Base-by-base conservation (phyloP, 2,888 invertebrate species). In the Phortica magna region DNA sequence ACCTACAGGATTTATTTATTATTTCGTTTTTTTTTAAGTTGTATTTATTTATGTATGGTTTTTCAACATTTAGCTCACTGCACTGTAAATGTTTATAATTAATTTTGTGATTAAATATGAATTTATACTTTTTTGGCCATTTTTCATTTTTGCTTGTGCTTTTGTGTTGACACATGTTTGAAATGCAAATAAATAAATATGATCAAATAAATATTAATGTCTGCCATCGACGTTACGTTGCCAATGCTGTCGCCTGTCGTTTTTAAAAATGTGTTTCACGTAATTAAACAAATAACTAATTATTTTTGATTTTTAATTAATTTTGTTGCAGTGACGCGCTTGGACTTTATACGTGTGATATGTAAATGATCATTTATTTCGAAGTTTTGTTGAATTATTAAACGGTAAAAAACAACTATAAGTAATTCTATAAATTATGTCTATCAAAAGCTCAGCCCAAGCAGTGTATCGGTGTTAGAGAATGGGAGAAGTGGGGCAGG, bases 271-370 rank as follows among this genome's bases (percentile, higher is more conserved):
- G 83, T 85, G 83, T 87, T 83, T 85, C 87, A 85, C 84, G 87
- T 85, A 85, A 85, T 85, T 85, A 87, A 83, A 84, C 85, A 87
- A 87, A 85, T 87, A 87, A 87, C 85, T 87, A 87, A 85, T 85
- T 85, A 85, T 85, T 85, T 85, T 85, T 87, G 85, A 85, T 85
- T 85, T 85, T 85, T 87, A 87, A 85, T 85, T 85, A 87, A 85
- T 85, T 84, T 87, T 78, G 17, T 55, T 80, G 41, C 39, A 68
- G 19, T 68, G 64, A 74, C 39, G 61, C 64, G 39, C 42, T 42
- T 41, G 31, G 42, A 53, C 5, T 12, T 48, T 14, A 48, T 48
- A 14, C 48, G 48, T 48, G 61, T 48, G 48, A 48, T 12, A 48
- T 14, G 9, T 48, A 48, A 48, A 67, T 67, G 42, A n/a, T 42